Evolutionary conservation across 2,797 vertebrate species (phyloP), one percentile per base, ranked within the genome.

Genomic region (Sebastes hubbsi): DNA sequence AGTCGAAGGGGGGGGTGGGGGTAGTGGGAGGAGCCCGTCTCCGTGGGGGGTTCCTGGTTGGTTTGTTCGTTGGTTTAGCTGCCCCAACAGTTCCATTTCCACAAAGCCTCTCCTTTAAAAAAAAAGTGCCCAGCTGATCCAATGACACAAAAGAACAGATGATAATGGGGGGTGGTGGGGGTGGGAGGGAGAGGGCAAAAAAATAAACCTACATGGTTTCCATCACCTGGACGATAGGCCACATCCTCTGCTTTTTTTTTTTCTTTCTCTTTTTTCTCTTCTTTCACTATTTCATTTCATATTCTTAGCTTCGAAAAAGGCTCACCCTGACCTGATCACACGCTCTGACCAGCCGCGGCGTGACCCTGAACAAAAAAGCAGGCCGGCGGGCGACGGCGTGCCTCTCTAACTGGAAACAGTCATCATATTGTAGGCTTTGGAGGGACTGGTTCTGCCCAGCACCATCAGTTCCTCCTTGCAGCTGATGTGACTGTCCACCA

Each of bases 391-490:
- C 63, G 78, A 89, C 75, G 6, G 38, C 4, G 81, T 22, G 80
- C 80, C 83, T 60, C 42, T 90, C 96, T 99, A 99, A 95, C 98
- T 97, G 82, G 98, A 99, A 96, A 99, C 98, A 94, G 98, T 99
- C 98, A 99, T 99, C 97, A 99, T 99, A 94, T 96, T 98, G 97
- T 98, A 99, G 95, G 95, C 93, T 96, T 99, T 99, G 94, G 98
- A 97, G 89, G 98, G 97, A 95, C 97, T 99, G 92, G 97, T 95
- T 95, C 98, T 96, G 89, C 97, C 97, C 95, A 99, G 91, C 87
- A 94, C 94, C 95, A 98, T 96, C 94, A 98, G 96, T 96, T 99
- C 98, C 95, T 99, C 98, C 96, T 99, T 99, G 96, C 98, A 99
- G 96, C 98, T 98, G 96, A 97, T 98, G 94, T 96, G 96, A 96